Evolutionary conservation across 37 sponge, comb jelly and placozoan genomes (phyloP).

Genomic region (Hexactinellida sp.): DNA sequence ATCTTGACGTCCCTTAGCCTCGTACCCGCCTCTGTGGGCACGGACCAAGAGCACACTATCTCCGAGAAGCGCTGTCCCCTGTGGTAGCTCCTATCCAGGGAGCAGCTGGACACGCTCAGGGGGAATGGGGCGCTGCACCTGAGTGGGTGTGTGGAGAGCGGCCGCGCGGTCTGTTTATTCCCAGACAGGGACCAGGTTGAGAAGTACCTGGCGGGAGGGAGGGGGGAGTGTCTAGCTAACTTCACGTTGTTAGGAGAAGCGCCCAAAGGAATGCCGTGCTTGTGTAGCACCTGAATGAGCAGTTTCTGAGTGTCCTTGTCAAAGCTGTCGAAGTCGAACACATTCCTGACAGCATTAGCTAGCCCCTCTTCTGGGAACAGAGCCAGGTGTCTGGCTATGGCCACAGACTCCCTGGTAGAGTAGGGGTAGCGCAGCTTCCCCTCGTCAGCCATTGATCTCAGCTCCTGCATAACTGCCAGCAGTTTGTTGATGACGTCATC

Average conservation of each 20-base stretch:
- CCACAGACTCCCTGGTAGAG: slow-evolving; percentile 83
- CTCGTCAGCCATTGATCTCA: slow-evolving; percentile 64
- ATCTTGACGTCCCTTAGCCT: background rate
- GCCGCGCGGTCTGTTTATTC: background rate
- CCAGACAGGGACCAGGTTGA: background rate
- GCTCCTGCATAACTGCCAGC: slow-evolving; percentile 62
- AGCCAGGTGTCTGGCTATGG: slow-evolving; percentile 71
- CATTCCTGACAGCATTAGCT: slow-evolving; percentile 51
- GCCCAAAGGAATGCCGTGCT: slow-evolving; percentile 77
- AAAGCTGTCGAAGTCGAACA: slow-evolving; percentile 80
- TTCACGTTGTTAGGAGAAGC: slow-evolving; percentile 34
- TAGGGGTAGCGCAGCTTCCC: slow-evolving; percentile 78
- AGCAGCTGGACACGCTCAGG: background rate
- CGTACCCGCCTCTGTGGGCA: background rate
- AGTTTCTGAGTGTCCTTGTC: slow-evolving; percentile 41
- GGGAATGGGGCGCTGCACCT: background rate
- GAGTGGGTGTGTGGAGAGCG: background rate
- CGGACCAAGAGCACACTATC: background rate
- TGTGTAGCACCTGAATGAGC: slow-evolving; percentile 56
- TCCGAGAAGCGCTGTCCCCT: background rate
- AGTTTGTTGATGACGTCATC: slow-evolving; percentile 49
- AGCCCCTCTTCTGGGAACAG: slow-evolving; percentile 64
- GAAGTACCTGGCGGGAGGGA: background rate
- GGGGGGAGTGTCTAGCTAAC: slow-evolving; percentile 35
- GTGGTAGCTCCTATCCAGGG: background rate